These are phyloP conservation scores for Microplitis deprimator DNA, from an alignment of 2,888 invertebrate genomes.

Conservation along the genomic window DNA sequence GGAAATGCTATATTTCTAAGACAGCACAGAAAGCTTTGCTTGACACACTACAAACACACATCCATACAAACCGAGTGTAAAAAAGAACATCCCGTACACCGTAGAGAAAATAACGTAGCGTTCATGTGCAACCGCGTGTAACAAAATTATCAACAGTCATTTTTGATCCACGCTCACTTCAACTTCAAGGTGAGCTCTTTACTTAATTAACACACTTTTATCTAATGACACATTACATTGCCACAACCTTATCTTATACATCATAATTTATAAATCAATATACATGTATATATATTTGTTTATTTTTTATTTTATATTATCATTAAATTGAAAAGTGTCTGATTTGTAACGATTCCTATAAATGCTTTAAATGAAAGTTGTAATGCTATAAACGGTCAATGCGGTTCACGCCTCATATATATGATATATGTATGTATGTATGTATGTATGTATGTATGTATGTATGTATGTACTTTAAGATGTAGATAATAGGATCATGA, in stretches of 20 bases:
- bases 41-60: background rate
- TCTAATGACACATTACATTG: background rate
- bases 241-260: background rate
- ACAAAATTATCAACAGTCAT: conserved; percentile 56
- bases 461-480: conserved; percentile 2
- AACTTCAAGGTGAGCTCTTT: conserved; percentile 33
- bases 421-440: conserved; percentile 13
- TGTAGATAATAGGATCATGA: conserved; percentile 28
- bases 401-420: conserved; percentile 50
- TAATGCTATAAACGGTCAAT: conserved; percentile 31
- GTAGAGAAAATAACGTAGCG: conserved; percentile 58
- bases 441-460: background rate
- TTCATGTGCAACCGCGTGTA: conserved; percentile 57
- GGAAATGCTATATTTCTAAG: conserved; percentile 35
- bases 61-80: background rate
- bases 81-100: conserved; percentile 21
- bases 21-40: conserved; percentile 20
- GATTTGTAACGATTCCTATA: conserved; percentile 2
- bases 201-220: background rate
- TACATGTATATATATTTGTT: background rate
- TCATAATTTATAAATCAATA: too few species aligned
- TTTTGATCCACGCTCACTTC: conserved; percentile 41
- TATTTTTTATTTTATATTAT: background rate
- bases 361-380: conserved; percentile 44
- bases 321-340: background rate